Evolutionary conservation across 1,140 invertebrate species (phyloP).

Genomic region (Globodera rostochiensis): DNA sequence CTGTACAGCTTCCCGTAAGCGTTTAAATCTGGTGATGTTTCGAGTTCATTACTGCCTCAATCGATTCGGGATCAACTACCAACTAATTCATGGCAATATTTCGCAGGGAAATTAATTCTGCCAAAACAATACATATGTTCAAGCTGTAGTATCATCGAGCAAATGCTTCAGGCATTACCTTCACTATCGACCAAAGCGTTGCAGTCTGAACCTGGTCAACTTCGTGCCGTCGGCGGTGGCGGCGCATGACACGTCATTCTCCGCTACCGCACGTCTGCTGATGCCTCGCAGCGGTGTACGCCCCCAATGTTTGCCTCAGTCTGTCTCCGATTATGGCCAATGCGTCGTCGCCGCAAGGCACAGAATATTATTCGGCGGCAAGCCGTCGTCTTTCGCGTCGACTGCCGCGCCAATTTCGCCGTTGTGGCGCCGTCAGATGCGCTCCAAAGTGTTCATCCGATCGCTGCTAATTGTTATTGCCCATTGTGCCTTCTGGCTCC

Average conservation of each 20-base stretch:
- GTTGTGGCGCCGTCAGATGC: constrained; percentile 54
- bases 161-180: not conserved
- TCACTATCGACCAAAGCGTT: not conserved
- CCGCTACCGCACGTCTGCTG: constrained; percentile 4
- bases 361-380: constrained; percentile 1
- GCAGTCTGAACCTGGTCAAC: not conserved
- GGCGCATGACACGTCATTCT: not conserved
- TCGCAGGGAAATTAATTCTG: not conserved
- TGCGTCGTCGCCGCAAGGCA: not conserved
- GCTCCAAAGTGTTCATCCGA: constrained; percentile 55
- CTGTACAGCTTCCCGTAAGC: not conserved
- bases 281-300: not conserved
- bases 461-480: constrained; percentile 51
- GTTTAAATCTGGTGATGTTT: not conserved
- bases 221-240: not conserved
- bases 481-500: constrained; percentile 58
- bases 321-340: not conserved
- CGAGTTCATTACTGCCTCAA: too few species aligned
- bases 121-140: not conserved
- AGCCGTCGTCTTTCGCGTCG: constrained; percentile 23
- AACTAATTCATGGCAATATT: not conserved
- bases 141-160: not conserved
- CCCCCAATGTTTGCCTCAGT: not conserved
- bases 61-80: not conserved
- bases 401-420: constrained; percentile 25